Percentiles rank a stretch among this genome's conserved stretches.
phyloP scores from a whole-genome alignment of 2,113 vertebrate species.

The Cariama cristata region DNA sequence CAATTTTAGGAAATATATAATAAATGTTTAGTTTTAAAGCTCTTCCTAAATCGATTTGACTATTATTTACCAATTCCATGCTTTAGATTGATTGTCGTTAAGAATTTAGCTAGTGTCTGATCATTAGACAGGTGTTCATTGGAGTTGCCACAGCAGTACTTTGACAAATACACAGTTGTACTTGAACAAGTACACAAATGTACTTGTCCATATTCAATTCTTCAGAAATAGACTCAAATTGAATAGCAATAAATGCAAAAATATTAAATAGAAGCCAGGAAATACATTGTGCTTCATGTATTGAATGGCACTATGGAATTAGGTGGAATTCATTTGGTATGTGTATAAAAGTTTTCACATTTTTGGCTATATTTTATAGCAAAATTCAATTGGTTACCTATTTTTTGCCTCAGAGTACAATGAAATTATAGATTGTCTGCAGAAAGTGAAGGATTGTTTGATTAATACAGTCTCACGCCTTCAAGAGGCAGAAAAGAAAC shows the following conservation, averaged over 20 bases:
- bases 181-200: not conserved
- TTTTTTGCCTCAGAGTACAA: constrained; percentile 44
- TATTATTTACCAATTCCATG: not conserved
- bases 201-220: not conserved
- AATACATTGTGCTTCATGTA: not conserved
- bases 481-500: constrained; percentile 56
- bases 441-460: constrained; percentile 59
- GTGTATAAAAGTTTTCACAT: not conserved
- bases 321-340: not conserved
- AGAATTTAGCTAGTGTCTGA: not conserved
- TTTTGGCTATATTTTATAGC: not conserved
- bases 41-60: not conserved
- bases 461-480: constrained; percentile 49
- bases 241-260: not conserved
- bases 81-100: not conserved
- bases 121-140: not conserved
- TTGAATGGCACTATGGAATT: not conserved
- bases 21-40: not conserved
- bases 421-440: constrained; percentile 50
- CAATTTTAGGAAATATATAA: not conserved
- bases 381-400: not conserved
- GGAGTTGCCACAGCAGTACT: not conserved
- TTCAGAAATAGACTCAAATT: not conserved
- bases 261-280: not conserved
- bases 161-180: not conserved